Evolutionary conservation across 2,797 vertebrate genomes (phyloP).

Genomic region (Delichon dasypus): DNA sequence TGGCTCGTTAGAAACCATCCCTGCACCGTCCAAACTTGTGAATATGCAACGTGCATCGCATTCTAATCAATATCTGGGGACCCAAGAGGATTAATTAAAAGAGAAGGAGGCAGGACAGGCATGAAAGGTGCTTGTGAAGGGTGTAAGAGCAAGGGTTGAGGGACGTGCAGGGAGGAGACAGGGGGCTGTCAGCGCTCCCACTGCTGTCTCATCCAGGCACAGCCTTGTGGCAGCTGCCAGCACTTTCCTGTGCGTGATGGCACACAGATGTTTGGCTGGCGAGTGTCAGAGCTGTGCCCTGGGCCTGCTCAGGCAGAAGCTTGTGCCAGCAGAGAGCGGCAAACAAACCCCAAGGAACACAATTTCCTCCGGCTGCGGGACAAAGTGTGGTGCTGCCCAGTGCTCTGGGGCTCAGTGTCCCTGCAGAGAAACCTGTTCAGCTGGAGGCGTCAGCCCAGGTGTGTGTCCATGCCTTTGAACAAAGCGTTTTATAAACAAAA

Average conservation of each 20-base stretch:
- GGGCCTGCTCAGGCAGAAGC: not conserved
- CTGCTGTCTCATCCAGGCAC: not conserved
- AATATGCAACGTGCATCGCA: not conserved
- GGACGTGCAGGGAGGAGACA: not conserved
- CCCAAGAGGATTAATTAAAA: not conserved
- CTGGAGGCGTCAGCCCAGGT: not conserved
- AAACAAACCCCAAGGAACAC: not conserved
- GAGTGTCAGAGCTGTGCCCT: not conserved
- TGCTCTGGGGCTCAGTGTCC: rapidly evolving
- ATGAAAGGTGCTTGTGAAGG: not conserved
- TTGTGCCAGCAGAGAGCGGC: not conserved
- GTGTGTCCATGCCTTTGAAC: not conserved
- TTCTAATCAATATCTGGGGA: not conserved
- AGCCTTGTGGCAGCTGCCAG: not conserved
- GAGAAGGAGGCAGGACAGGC: not conserved
- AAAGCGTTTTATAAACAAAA: not conserved
- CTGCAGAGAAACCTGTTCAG: not conserved
- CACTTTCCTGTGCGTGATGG: not conserved
- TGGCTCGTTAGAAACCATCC: not conserved
- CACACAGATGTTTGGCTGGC: not conserved
- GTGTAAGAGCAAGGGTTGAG: not conserved
- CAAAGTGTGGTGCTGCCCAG: not conserved
- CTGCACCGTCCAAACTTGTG: not conserved
- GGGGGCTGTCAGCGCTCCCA: not conserved
- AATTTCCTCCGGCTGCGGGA: rapidly evolving